Evolutionary conservation across 2,888 invertebrate species (phyloP).

Genomic region (Acronicta aceris): DNA sequence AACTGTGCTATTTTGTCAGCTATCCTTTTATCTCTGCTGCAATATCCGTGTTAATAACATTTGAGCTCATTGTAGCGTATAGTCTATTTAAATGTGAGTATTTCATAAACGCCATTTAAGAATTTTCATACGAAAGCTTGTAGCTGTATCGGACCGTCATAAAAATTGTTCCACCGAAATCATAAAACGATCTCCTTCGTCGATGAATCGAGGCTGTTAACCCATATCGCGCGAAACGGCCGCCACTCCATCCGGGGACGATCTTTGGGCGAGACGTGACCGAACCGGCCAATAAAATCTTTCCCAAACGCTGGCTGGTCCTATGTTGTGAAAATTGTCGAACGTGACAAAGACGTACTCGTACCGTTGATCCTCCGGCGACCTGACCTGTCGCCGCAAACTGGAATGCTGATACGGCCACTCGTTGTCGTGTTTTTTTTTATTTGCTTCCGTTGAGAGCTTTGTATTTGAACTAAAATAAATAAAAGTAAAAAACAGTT

Average conservation of each 20-base stretch:
- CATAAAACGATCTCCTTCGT: conserved; percentile 81
- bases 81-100: conserved; percentile 16
- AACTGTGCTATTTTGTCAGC: conserved; percentile 47
- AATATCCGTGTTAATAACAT: conserved; percentile 37
- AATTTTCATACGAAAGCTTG: conserved; percentile 43
- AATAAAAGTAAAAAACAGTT: conserved; percentile 11
- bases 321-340: conserved; percentile 75
- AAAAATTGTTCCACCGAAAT: conserved; percentile 74
- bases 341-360: conserved; percentile 71
- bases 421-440: conserved; percentile 32
- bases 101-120: conserved; percentile 39
- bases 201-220: conserved; percentile 79
- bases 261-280: conserved; percentile 82
- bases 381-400: conserved; percentile 55
- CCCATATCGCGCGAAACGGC: conserved; percentile 77
- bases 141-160: conserved; percentile 58
- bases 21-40: conserved; percentile 47
- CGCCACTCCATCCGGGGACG: conserved; percentile 74
- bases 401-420: conserved; percentile 45
- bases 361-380: conserved; percentile 49
- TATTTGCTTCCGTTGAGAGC: conserved; percentile 26
- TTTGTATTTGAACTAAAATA: conserved; percentile 35
- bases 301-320: conserved; percentile 68
- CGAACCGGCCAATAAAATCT: conserved; percentile 82
- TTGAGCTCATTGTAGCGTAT: conserved; percentile 3